Conservation (phyloP, 1,140 invertebrate species). For the Drosophila obscura region DNA sequence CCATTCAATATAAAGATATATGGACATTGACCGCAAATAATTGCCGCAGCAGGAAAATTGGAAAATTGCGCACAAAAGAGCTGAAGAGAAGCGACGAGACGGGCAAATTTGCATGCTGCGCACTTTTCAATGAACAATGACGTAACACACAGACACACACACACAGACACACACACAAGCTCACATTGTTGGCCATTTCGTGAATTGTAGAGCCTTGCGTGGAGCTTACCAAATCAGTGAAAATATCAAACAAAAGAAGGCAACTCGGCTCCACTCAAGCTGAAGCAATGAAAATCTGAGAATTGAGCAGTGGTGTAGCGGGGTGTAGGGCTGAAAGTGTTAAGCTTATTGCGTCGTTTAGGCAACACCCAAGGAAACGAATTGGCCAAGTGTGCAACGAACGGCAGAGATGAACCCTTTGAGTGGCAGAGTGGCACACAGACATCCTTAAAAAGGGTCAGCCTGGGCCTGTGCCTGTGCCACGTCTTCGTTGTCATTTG, state of each 20-base stretch:
- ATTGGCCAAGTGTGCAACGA: slow-evolving; percentile 63
- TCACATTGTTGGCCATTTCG: slow-evolving; percentile 49
- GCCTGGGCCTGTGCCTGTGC: neutral
- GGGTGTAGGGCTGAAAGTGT: slow-evolving; percentile 46
- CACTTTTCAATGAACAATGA: slow-evolving; percentile 80
- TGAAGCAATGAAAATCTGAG: slow-evolving; percentile 74
- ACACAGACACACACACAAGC: slow-evolving; percentile 14
- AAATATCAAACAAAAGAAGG: slow-evolving; percentile 24
- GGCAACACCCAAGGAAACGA: slow-evolving; percentile 68
- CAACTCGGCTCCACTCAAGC: slow-evolving; percentile 64
- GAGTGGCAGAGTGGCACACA: slow-evolving; percentile 50
- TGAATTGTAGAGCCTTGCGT: neutral
- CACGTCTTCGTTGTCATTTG: slow-evolving; percentile 35
- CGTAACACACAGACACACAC: slow-evolving; percentile 45
- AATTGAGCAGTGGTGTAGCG: slow-evolving; percentile 15
- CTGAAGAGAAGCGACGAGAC: neutral
- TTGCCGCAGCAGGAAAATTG: slow-evolving; percentile 61
- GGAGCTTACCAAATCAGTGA: slow-evolving; percentile 61
- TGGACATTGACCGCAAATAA: slow-evolving; percentile 74
- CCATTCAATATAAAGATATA: slow-evolving; percentile 71
- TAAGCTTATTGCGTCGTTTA: slow-evolving; percentile 81
- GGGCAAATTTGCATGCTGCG: slow-evolving; percentile 71
- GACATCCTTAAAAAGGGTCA: slow-evolving; percentile 4
- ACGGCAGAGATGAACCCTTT: slow-evolving; percentile 62
- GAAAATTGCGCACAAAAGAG: slow-evolving; percentile 58